Evolutionary conservation across 2,797 vertebrate species (phyloP).

Genomic region (Lemur catta): DNA sequence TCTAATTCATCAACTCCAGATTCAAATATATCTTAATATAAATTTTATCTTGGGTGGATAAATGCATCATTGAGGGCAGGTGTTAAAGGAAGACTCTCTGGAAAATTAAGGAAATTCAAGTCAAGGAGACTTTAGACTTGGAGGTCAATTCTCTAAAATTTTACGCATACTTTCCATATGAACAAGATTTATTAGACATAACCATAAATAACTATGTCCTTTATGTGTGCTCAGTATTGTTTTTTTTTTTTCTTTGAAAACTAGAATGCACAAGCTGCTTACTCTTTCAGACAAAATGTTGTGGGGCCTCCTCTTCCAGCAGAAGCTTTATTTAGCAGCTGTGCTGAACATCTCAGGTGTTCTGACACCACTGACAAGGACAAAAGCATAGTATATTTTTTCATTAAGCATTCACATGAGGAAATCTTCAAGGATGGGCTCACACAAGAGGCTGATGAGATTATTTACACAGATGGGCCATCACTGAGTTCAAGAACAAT

Average conservation of each 20-base stretch:
- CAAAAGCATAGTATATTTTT: conserved; percentile 74
- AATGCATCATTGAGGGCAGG: background rate
- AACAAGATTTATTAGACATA: conserved; percentile 71
- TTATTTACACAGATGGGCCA: conserved; percentile 75
- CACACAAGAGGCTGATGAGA: conserved; percentile 72
- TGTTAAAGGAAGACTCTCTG: background rate
- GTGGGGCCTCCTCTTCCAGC: background rate
- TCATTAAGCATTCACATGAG: conserved; percentile 72
- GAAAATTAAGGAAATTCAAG: conserved; percentile 44
- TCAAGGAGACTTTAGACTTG: conserved; percentile 58
- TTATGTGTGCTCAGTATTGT: conserved; percentile 64
- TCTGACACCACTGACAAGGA: conserved; percentile 77
- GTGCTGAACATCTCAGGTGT: conserved; percentile 51
- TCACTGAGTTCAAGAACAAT: conserved; percentile 68
- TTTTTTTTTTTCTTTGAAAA: conserved; percentile 71
- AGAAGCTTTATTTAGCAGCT: conserved; percentile 65
- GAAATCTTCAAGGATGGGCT: conserved; percentile 79
- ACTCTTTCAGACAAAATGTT: conserved; percentile 71
- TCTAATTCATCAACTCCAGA: conserved; percentile 26
- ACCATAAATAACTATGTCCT: conserved; percentile 78
- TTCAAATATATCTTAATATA: background rate
- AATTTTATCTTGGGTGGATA: background rate
- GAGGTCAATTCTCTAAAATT: conserved; percentile 68
- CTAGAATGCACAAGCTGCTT: conserved; percentile 44
- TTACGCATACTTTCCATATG: conserved; percentile 59